A percentile compares a stretch with the other conserved stretches of the same genome.
Conservation (phyloP, 2,113 vertebrate species). For the Xerus inauris region DNA sequence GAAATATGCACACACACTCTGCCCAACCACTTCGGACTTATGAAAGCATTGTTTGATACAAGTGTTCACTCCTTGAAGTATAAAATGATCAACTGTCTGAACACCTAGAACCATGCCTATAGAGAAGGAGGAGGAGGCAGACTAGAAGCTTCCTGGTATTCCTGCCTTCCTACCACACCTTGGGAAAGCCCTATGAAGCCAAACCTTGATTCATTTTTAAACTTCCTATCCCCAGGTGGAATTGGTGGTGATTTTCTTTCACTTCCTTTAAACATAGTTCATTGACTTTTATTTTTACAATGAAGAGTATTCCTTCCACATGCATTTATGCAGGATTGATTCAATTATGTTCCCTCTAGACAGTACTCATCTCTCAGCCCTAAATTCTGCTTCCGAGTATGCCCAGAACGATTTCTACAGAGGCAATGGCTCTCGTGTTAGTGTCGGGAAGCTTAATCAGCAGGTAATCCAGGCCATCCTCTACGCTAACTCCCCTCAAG, state of each 20-base stretch:
- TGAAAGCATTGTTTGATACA: neutral
- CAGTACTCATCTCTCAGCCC: neutral
- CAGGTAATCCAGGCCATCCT: neutral
- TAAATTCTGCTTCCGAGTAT: neutral
- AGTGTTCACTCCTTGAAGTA: neutral
- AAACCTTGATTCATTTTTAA: neutral
- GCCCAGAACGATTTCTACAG: neutral
- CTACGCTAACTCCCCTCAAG: neutral
- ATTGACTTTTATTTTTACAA: neutral
- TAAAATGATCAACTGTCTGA: neutral
- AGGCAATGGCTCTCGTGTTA: neutral
- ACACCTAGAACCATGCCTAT: neutral
- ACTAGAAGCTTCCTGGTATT: neutral
- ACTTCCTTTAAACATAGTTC: neutral
- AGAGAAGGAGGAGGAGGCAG: neutral
- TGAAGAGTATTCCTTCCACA: neutral
- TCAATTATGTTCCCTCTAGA: neutral
- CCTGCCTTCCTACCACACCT: neutral
- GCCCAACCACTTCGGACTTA: neutral
- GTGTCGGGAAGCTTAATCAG: neutral
- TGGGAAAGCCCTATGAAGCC: neutral
- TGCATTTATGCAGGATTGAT: neutral
- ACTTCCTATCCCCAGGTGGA: neutral
- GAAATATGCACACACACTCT: neutral
- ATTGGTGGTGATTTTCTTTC: neutral